Percentiles rank a stretch among this genome's conserved stretches.
Evolutionary conservation across 2,888 invertebrate genomes (phyloP).

Genomic region (Polylopha cassiicola): DNA sequence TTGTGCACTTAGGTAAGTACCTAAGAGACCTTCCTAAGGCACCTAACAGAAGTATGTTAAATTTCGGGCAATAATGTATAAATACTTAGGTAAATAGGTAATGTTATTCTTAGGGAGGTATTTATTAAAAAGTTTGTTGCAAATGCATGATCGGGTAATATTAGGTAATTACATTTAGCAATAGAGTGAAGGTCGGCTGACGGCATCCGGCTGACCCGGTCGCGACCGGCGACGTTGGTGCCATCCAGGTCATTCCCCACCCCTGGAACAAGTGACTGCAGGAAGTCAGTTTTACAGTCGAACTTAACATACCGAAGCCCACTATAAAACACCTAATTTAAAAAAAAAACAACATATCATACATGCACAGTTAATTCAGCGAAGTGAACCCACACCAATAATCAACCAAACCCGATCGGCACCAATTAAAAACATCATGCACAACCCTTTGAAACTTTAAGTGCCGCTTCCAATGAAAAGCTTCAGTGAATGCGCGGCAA

Average conservation of each 20-base stretch:
- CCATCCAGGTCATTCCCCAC: slow-evolving; percentile 72
- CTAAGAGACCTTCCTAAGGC: too few species aligned
- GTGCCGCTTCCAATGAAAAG: slow-evolving; percentile 37
- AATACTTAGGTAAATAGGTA: too few species aligned
- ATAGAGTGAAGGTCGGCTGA: slow-evolving; percentile 50
- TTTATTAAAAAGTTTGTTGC: too few species aligned
- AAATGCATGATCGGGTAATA: too few species aligned
- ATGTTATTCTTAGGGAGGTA: too few species aligned
- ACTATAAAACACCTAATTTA: too few species aligned
- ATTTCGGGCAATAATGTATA: too few species aligned
- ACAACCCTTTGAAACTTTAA: slow-evolving; percentile 28
- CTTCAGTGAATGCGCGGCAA: slow-evolving; percentile 42
- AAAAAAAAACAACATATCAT: too few species aligned
- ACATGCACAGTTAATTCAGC: not conserved
- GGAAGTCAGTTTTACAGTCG: too few species aligned
- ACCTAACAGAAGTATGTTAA: too few species aligned
- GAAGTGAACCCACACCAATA: not conserved
- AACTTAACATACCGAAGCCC: too few species aligned
- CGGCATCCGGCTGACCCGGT: slow-evolving; percentile 66
- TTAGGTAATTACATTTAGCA: slow-evolving; percentile 40
- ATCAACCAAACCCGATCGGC: slow-evolving; percentile 11
- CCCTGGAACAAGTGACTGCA: slow-evolving; percentile 21
- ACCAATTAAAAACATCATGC: slow-evolving; percentile 35
- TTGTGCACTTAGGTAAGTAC: too few species aligned
- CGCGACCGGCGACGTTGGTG: slow-evolving; percentile 69